These are phyloP conservation scores for Chamaetylas fuelleborni DNA, from an alignment of 2,113 vertebrate species.

Conservation along the genomic window DNA sequence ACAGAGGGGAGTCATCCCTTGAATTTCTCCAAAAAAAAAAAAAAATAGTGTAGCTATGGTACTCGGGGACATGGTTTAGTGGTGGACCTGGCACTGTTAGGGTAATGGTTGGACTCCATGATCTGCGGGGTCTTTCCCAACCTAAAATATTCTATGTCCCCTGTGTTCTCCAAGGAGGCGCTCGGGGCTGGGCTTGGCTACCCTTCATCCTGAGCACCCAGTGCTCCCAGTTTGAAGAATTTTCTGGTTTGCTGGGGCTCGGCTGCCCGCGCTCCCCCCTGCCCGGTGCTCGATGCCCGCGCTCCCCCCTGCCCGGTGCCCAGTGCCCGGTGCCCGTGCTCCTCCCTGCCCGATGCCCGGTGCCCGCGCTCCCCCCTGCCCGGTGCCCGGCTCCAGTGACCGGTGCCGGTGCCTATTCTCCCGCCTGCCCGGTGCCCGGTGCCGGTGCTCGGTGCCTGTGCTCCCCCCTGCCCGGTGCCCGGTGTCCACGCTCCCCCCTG, in stretches of 20 bases:
- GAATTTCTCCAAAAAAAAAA: not conserved
- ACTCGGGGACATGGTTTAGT: not conserved
- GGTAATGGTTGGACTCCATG: too few species aligned
- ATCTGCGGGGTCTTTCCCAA: not conserved
- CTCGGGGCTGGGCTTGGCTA: not conserved
- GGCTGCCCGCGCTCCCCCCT: not conserved
- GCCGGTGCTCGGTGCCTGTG: too few species aligned
- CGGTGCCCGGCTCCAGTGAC: too few species aligned
- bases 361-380: too few species aligned
- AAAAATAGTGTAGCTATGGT: not conserved
- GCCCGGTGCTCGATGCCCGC: too few species aligned
- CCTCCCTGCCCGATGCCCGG: accelerated
- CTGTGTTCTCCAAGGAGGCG: not conserved
- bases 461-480: accelerated
- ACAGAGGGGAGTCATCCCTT: not conserved
- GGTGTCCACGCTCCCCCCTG: too few species aligned
- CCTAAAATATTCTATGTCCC: too few species aligned
- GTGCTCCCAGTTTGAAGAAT: not conserved
- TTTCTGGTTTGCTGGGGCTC: accelerated
- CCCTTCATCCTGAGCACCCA: not conserved
- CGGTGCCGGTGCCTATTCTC: too few species aligned
- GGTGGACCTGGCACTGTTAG: not conserved
- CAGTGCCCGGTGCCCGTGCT: not conserved
- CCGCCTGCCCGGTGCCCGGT: too few species aligned
- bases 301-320: too few species aligned